phyloP scores from a whole-genome alignment of 53 echinoderm and acorn worm species.

The Echinometra lucunter region DNA sequence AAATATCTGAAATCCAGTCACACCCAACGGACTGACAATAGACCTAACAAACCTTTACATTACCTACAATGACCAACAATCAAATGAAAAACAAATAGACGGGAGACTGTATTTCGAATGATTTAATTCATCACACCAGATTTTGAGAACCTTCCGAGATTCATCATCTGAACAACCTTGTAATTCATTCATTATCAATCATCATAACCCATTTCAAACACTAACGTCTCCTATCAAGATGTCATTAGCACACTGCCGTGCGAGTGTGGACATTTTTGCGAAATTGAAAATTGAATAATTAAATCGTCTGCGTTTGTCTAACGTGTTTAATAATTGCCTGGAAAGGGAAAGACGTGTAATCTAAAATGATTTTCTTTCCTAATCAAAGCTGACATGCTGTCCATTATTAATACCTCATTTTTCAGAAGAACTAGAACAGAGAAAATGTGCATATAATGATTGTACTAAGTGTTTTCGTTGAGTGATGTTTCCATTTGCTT shows the following conservation, averaged over 20 bases:
- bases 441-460: not conserved
- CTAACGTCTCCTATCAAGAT: not conserved
- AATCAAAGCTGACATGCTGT: not conserved
- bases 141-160: not conserved
- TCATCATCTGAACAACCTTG: not conserved
- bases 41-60: too few species aligned
- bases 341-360: not conserved
- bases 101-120: too few species aligned
- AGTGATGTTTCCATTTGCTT: not conserved
- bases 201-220: not conserved
- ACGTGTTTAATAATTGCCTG: not conserved
- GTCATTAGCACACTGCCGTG: not conserved
- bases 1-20: too few species aligned
- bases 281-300: not conserved
- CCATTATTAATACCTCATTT: not conserved
- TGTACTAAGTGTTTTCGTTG: not conserved
- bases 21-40: too few species aligned
- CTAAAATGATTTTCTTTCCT: not conserved
- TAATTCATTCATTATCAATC: slow-evolving; percentile 14
- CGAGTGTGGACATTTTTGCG: not conserved
- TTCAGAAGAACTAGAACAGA: not conserved
- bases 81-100: too few species aligned
- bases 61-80: too few species aligned
- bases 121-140: too few species aligned
- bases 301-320: not conserved